Percentiles rank a stretch among this genome's conserved stretches.
Evolutionary conservation across 2,113 vertebrate species (phyloP).

Genomic region (Heterochromis multidens): DNA sequence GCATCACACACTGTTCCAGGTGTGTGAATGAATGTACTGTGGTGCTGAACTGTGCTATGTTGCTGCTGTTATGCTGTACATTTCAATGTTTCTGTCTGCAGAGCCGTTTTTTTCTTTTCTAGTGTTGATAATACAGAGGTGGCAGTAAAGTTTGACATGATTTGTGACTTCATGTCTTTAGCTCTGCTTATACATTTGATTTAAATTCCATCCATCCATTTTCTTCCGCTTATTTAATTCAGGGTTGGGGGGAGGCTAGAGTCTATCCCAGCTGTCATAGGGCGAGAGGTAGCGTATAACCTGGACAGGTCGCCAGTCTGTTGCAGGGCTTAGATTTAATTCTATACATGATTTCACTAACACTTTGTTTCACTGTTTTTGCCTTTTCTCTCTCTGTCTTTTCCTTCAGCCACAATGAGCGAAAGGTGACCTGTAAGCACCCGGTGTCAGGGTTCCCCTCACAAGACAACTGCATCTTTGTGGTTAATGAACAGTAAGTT

Average conservation of each 20-base stretch:
- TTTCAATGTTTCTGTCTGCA: neutral
- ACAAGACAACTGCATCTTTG: constrained; percentile 98
- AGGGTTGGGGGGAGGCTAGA: too few relatives aligned
- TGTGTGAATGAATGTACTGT: neutral
- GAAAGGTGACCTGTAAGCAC: constrained; percentile 97
- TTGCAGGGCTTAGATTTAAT: neutral
- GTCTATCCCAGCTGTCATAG: neutral
- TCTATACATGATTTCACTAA: neutral
- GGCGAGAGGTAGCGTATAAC: too few relatives aligned
- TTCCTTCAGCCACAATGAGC: constrained; percentile 89
- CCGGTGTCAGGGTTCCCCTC: constrained; percentile 91
- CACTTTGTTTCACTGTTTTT: neutral
- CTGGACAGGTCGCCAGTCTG: neutral
- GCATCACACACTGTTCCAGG: neutral
- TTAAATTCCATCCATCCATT: neutral
- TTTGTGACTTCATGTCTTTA: neutral
- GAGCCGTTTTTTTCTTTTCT: neutral
- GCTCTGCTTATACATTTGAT: neutral
- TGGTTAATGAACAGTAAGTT: constrained; percentile 98
- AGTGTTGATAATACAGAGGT: neutral
- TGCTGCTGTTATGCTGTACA: neutral
- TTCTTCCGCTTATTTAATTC: too few relatives aligned
- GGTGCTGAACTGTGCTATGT: neutral
- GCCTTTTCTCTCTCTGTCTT: neutral
- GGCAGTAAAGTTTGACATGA: neutral